Evolutionary conservation across 2,888 invertebrate genomes (phyloP), one percentile per base, ranked within the genome.

Genomic region (Rutpela maculata): DNA sequence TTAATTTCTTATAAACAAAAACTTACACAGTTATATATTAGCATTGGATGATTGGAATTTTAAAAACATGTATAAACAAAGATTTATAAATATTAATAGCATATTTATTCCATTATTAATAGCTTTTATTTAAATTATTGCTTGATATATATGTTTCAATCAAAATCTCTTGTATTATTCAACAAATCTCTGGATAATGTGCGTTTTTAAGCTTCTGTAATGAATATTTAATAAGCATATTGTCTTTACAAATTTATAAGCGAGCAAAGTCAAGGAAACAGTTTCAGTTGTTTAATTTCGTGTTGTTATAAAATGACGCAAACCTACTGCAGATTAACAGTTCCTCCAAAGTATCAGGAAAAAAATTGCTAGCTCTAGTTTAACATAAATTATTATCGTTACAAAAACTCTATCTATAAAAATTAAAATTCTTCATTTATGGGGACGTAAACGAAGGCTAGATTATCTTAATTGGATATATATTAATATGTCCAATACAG

Each of bases 241-340:
- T 62, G 62, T 62, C 50, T n/a, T 31, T 31, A 31, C 31, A 31
- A 62, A 62, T 62, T 62, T 15, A 31, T 31, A 31, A 62, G 35
- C n/a, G 26, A 62, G n/a, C 62, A 62, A 62, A 26, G 62, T 62
- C 31, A 62, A 62, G 31, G 62, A 62, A 62, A n/a, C 12, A 17
- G 59, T 19, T 59, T 59, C 19, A 19, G 6, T 6, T 35, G 7
- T 35, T 35, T 31, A 35, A 9, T 35, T 35, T 9, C 6, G 31
- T 35, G 7, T 35, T 35, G 31, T 35, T 9, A 9, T 9, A 35
- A 35, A 35, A 35, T 35, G 31, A 35, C 31, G 31, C 31, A 35
- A 35, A 9, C 31, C 31, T 35, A 35, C 31, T 35, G 6, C 9
- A 35, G 9, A 35, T 35, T 9, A 7, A 35, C 31, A 35, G 5